phyloP scores from a whole-genome alignment of 2,113 vertebrate genomes.

The Takifugu flavidus region DNA sequence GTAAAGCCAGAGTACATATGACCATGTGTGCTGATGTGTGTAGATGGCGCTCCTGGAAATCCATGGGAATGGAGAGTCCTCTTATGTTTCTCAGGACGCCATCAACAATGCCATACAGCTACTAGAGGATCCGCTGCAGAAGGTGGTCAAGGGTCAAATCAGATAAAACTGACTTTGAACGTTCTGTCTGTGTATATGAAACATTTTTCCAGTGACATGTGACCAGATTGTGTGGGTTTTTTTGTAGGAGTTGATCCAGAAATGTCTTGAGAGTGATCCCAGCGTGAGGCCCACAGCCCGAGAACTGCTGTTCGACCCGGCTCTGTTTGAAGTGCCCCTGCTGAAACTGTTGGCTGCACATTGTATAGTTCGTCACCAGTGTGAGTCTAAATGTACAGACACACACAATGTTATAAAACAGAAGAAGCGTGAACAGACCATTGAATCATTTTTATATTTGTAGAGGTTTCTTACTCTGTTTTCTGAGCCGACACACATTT shows the following conservation, averaged over 20 bases:
- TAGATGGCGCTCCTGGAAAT: conserved; percentile 98
- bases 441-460: too few relatives aligned
- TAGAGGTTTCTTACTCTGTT: too few relatives aligned
- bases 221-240: conserved; percentile 12
- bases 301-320: conserved; percentile 93
- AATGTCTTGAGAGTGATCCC: conserved; percentile 89
- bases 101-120: conserved; percentile 92
- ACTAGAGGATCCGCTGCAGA: conserved; percentile 92
- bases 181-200: neutral
- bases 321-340: conserved; percentile 93
- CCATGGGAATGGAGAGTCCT: conserved; percentile 95
- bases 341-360: conserved; percentile 93
- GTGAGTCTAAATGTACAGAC: conserved; percentile 75
- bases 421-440: neutral
- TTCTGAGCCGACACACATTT: too few relatives aligned
- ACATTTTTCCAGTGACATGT: neutral
- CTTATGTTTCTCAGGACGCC: conserved; percentile 91
- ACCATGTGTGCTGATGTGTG: conserved; percentile 11
- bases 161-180: too few relatives aligned
- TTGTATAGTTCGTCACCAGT: conserved; percentile 92
- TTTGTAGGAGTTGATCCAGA: conserved; percentile 91
- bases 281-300: conserved; percentile 84
- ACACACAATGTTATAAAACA: neutral
- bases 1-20: neutral
- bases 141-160: conserved; percentile 66